A percentile compares a stretch with the other conserved stretches of the same genome.
phyloP scores from a whole-genome alignment of 2,888 invertebrate genomes.

The Nezara viridula region DNA sequence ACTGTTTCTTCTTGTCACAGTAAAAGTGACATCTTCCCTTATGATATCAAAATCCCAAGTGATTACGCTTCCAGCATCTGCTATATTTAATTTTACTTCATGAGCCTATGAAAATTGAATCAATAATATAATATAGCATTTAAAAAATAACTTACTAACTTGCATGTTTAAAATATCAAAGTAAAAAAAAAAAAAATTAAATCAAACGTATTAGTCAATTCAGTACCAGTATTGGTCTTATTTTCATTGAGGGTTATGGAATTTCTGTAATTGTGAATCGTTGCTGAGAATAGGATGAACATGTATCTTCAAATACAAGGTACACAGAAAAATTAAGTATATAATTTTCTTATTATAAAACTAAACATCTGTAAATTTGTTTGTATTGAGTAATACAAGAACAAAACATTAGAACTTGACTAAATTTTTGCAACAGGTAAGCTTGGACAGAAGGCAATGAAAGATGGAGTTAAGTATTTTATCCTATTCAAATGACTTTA shows the following conservation, averaged over 20 bases:
- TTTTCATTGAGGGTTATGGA: neutral
- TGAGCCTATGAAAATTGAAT: constrained; percentile 73
- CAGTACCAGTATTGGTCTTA: neutral
- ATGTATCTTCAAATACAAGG: too few relatives aligned
- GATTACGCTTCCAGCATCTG: constrained; percentile 89
- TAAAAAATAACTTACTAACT: neutral
- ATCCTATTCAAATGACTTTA: too few relatives aligned
- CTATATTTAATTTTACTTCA: constrained; percentile 83
- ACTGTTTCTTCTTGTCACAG: constrained; percentile 70
- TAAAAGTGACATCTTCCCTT: constrained; percentile 89
- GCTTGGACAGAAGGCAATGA: too few relatives aligned
- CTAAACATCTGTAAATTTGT: too few relatives aligned
- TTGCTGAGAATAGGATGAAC: neutral
- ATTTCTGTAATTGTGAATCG: neutral
- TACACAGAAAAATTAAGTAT: too few relatives aligned
- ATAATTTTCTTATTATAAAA: too few relatives aligned
- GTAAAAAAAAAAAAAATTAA: neutral
- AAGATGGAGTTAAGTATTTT: too few relatives aligned
- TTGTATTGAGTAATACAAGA: too few relatives aligned
- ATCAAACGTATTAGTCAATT: too few relatives aligned
- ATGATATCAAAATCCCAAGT: constrained; percentile 98
- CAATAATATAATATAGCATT: neutral
- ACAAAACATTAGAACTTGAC: too few relatives aligned
- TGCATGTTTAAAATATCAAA: neutral
- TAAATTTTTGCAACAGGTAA: too few relatives aligned